Evolutionary conservation across 2,113 vertebrate species (phyloP), one percentile per base, ranked within the genome.

Genomic region (Seriola dumerili): DNA sequence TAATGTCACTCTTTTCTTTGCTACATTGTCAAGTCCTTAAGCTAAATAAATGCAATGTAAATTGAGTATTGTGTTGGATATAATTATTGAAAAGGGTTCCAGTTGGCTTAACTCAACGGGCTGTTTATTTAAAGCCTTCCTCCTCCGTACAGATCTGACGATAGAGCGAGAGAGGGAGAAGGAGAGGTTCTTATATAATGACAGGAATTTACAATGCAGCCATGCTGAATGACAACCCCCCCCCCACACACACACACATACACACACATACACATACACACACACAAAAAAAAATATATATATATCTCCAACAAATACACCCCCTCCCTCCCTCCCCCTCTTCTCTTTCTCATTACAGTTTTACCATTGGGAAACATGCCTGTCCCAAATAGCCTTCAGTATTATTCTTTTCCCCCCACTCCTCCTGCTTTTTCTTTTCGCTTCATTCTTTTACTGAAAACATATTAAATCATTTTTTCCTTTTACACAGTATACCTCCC

Each of bases 381-480:
- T 85, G 83, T 86, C 84, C 90, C 76, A 90, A 92, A 92, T 88
- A 88, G 85, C 79, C 76, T 82, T 54, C 29, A 88, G 89, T 84
- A 72, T 85, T 86, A 58, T 86, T 84, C 80, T 68, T 63, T 73
- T 29, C 25, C 46, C 48, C 59, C 70, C 52, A 68, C 52, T 65
- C 67, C 70, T 68, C 14, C 46, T 32, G 7, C 32, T 36, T 21
- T 72, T 67, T 72, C 64, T 9, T 64, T 66, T 68, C 70, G 11
- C 62, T 86, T 76, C 76, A 86, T 85, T 91, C 81, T 89, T 78
- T 76, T 81, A 61, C 84, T 72, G 78, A 85, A 90, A 91, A 90
- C 87, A 92, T 80, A 92, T 94, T 88, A 90, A 93, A 93, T 93
- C 89, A 85, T 91, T 85, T 92, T 89, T 89, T 42, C 10, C 86